Evolutionary conservation across 2,797 vertebrate genomes (phyloP), one percentile per base, ranked within the genome.

Genomic region (Emys orbicularis): DNA sequence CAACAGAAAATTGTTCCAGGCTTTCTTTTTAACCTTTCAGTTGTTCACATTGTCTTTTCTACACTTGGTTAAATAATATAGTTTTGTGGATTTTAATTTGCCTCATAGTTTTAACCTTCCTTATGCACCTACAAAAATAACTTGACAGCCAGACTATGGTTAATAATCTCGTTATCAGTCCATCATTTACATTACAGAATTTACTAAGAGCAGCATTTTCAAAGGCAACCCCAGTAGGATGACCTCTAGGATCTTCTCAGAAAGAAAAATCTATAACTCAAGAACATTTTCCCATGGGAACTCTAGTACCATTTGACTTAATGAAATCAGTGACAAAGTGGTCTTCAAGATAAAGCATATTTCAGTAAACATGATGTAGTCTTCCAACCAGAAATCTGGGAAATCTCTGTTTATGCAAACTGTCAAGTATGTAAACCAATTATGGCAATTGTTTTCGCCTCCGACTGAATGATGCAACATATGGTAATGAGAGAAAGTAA

Each of bases 81-180:
- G 21, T 47, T 81, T 68, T 86, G 27, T 19, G 65, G 41, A 76
- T 89, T 92, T 88, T 93, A 79, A 90, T 83, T 82, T 95, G 34
- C 80, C 86, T 79, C 34, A 83, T 2, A 65, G 50, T 23, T 49
- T 79, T 87, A 92, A 52, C 27, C 5, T 79, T 92, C 29, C 56
- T 92, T 81, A 41, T 88, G 37, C 2, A 77, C 6, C 27, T 34
- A 86, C 79, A 61, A 87, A 95, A 93, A 88, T 68, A 25, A 88
- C 79, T 50, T 53, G 52, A 89, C 89, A 91, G 10, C 44, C 44
- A 0, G 0, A 6, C 59, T 2, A 80, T 12, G 76, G 25, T 81
- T 74, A 81, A 57, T 81, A 90, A 95, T 76, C 74, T 77, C 12
- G 50, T 54, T 81, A 81, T 56, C 50, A 53, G 52, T 56, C n/a